phyloP scores from a whole-genome alignment of 2,797 vertebrate species.

The Macropus fuliginosus region DNA sequence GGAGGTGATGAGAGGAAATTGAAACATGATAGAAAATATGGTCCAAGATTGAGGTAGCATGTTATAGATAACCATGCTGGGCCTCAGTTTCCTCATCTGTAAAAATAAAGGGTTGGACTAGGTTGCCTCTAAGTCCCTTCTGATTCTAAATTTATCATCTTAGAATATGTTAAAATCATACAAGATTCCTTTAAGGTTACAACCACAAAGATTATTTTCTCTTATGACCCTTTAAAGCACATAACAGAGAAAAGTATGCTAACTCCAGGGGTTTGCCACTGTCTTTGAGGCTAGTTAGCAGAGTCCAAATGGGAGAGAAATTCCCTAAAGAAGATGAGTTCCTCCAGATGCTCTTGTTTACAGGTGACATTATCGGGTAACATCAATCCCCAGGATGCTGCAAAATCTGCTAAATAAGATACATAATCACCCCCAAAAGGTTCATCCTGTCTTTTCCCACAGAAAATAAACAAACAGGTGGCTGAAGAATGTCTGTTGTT shows the following conservation, averaged over 20 bases:
- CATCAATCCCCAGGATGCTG: neutral
- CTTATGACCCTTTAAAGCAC: neutral
- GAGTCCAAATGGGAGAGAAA: neutral
- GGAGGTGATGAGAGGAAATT: neutral
- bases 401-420: neutral
- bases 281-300: neutral
- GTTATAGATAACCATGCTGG: neutral
- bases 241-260: neutral
- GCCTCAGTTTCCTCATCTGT: neutral
- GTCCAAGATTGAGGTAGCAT: neutral
- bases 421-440: neutral
- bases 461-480: neutral
- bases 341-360: neutral
- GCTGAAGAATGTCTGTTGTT: neutral
- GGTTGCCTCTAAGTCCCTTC: neutral
- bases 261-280: neutral
- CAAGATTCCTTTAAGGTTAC: neutral
- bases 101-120: neutral
- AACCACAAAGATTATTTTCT: neutral
- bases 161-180: neutral
- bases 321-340: neutral
- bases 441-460: neutral
- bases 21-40: neutral
- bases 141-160: neutral
- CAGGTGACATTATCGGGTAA: neutral